Base-by-base conservation (phyloP, 2,113 vertebrate species). In the Actinemys pallida region DNA sequence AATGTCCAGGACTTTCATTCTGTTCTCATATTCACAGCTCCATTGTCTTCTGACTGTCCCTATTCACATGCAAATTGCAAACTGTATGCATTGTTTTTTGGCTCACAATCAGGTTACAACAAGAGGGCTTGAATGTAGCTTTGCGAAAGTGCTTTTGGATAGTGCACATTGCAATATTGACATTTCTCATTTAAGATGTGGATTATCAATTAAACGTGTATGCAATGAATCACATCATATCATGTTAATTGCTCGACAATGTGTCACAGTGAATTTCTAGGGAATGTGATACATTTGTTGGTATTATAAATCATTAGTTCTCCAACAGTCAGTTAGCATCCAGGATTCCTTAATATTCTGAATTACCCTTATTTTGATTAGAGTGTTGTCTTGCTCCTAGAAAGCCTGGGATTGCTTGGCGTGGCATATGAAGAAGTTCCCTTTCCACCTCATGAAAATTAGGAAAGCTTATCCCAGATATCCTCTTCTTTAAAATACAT, bases 51-150 rank as follows among this genome's bases (percentile, higher is more conserved):
- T 2, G 35, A 84, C 31, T 87, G 31, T 47, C 14, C 39, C 22
- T 91, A 92, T 97, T 97, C 83, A 95, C 53, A 84, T 93, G 81
- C 13, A 97, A 96, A 97, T 97, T 65, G 80, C 47, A 89, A n/a
- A 65, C 13, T n/a, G 42, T 16, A 84, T 65, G 29, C n/a, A 53
- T 93, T 89, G 16, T 81, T 95, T 96, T 90, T 93, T 93, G 79
- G 52, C 31, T 96, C 45, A 59, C 24, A 69, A 53, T 86, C 49
- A 90, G 17, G 50, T 56, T 83, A 80, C 27, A 31, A 3, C 81
- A 96, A 65, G 24, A 93, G 31, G 86, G n/a, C 11, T 10, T 57
- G 50, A 85, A 85, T 92, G 81, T 69, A 80, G 25, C 59, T 24
- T 57, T 16, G 42, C 20, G 94, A 84, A 90, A 54, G 39, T 27